Percentiles rank a stretch among this genome's conserved stretches.
Conservation (phyloP, 2,797 vertebrate species). For the Dicrostonyx torquatus region DNA sequence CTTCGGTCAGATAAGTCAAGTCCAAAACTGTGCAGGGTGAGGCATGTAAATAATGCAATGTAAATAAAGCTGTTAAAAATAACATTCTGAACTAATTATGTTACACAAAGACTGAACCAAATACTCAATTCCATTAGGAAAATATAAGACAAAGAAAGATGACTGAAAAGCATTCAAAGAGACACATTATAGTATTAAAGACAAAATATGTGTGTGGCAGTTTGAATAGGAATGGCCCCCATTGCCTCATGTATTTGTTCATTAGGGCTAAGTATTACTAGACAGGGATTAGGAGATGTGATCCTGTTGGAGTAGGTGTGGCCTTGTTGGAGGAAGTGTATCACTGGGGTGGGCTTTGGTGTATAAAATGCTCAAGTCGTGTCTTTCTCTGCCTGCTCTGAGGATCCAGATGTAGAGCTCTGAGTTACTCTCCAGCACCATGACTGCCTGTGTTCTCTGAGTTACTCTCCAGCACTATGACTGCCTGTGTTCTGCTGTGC, state of each 20-base stretch:
- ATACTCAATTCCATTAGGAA: not conserved
- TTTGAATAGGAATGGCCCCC: not conserved
- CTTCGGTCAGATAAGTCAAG: not conserved
- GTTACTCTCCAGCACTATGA: no score
- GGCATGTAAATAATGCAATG: not conserved
- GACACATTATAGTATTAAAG: not conserved
- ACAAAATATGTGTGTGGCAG: not conserved
- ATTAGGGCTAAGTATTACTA: not conserved
- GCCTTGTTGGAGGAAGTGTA: not conserved
- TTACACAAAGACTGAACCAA: not conserved
- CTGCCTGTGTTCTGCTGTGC: no score
- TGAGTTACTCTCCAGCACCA: no score
- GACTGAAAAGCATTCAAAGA: not conserved
- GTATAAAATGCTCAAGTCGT: not conserved
- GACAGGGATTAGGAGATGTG: not conserved
- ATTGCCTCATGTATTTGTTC: not conserved
- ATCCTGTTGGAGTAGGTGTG: not conserved
- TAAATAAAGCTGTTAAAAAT: not conserved
- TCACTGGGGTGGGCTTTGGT: not conserved
- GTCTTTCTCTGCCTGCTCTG: not conserved
- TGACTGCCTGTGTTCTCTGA: no score
- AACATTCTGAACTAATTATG: not conserved
- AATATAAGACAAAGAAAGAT: constrained; percentile 18
- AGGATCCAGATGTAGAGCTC: not conserved
- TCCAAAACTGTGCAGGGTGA: not conserved